Base-by-base conservation (phyloP, 2,888 invertebrate species). In the Hoplodrina blanda region DNA sequence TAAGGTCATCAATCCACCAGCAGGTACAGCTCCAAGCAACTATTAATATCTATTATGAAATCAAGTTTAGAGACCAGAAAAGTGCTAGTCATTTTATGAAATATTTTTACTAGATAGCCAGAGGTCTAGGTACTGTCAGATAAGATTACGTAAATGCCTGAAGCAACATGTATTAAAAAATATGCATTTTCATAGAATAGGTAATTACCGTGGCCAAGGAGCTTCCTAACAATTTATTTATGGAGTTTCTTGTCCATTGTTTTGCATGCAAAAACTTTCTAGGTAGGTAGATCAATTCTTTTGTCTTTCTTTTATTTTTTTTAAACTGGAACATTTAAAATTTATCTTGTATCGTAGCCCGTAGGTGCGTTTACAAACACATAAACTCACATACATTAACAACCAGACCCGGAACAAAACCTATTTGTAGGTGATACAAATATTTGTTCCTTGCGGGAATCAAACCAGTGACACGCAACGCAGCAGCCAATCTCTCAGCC, bases 21-120 rank as follows among this genome's bases (percentile, higher is more conserved):
- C 37, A 13, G 4, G 13, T 54, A 60, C 19, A 50, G 64, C 69
- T 61, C 19, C 49, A 57, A 75, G 76, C 69, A 0, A 62, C 11
- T 46, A 70, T 76, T 65, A 64, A 46, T 65, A 70, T 66, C 54
- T 52, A 76, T 59, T 59, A 59, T 57, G 64, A 66, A 76, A 76
- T 71, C 60, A 60, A 56, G 8, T 60, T 41, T 52, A n/a, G 41
- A 56, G 19, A 56, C 8, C 15, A 62, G 68, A 54, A 59, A 60
- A 69, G 50, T 49, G n/a, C 20, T 59, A 17, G 54, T 30, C 13
- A 59, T 70, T 60, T 71, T 71, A 19, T n/a, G 15, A 20, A 62
- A 49, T 41, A 44, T 59, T 44, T 25, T 2, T 19, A 25, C 4
- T 4, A 46, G 7, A 76, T 66, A n/a, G 66, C 55, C 49, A 71